Evolutionary conservation across 2,888 invertebrate genomes (phyloP), one percentile per base, ranked within the genome.

Genomic region (Synergus umbraculus): DNA sequence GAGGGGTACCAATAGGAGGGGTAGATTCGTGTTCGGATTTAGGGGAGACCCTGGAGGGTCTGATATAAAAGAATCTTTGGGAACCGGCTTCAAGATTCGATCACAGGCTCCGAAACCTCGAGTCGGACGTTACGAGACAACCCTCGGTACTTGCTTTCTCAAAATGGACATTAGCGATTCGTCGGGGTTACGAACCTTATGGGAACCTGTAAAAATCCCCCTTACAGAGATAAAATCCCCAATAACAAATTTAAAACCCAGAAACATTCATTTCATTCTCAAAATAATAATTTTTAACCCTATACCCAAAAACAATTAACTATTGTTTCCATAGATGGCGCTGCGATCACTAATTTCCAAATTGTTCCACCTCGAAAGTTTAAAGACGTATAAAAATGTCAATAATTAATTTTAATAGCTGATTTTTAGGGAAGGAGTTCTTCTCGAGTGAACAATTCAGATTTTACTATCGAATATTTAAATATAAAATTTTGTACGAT

Each of bases 51-150:
- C 82, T 79, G 84, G 85, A 88, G 89, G 88, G 87, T 86, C 82
- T 81, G 84, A 86, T 87, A 88, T 88, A 89, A 90, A 90, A 87
- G 89, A 90, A 86, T 89, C 92, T 90, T 92, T 92, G 92, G 92
- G 92, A 92, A 92, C 92, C 89, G 80, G 86, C 85, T 83, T 88
- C 85, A 92, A 92, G 91, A 91, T 92, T 91, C 90, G 91, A 91
- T 92, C 92, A 92, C 92, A 92, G 89, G 88, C 87, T 87, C 86
- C 87, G 81, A 84, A 82, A 81, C 80, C 78, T 82, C 85, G 83
- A 85, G 83, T 86, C 81, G 82, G 49, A 80, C 84, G 83, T 84
- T 85, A 84, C 83, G 84, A 87, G 85, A 87, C 86, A 85, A 85
- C 64, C 82, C 82, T 78, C 60, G 67, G 66, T 43, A 66, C 82